Evolutionary conservation across 2,888 invertebrate species (phyloP), one percentile per base, ranked within the genome.

Genomic region (Mongoloraphidia duomilia): DNA sequence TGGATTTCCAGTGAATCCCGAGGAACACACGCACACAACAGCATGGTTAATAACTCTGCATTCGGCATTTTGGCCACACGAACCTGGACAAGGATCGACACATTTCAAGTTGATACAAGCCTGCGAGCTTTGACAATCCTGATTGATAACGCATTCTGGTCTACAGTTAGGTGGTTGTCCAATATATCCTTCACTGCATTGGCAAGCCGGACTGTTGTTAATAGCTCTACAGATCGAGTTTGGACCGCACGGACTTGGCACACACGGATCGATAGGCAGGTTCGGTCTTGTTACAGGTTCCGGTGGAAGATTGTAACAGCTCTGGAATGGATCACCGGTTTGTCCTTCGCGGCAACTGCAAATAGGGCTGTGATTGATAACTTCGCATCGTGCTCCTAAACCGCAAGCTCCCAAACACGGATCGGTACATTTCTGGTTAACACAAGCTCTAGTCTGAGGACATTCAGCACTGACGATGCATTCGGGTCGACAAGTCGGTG

Each of bases 21-120:
- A 66, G 33, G 75, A 73, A 61, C 92, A 93, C 8, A 78, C 81
- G 60, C 91, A 91, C 1, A 84, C 82, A 0, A 88, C 87, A 1
- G 83, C 81, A 59, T 89, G 86, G 54, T 82, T 82, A 8, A 87
- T 80, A 17, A 89, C 80, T 46, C 79, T 74, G 60, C 89, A 90
- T 58, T 85, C 84, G 6, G 88, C 83, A 61, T 84, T 82, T 11
- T 80, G 70, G 40, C 88, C 88, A 64, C 89, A 89, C 34, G 83
- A 82, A 38, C 84, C 86, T 40, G 84, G 83, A 58, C 89, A 90
- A 9, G 88, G 88, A 69, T 89, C 84, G 54, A 75, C 73, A 62
- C 89, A 90, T 68, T 81, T 84, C 55, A 83, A 81, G 62, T 84
- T 84, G 47, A 87, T 75, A 61, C 90, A 90, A 26, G 87, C 84